Evolutionary conservation across 2,888 invertebrate species (phyloP), one percentile per base, ranked within the genome.

Genomic region (Melinaea marsaeus): DNA sequence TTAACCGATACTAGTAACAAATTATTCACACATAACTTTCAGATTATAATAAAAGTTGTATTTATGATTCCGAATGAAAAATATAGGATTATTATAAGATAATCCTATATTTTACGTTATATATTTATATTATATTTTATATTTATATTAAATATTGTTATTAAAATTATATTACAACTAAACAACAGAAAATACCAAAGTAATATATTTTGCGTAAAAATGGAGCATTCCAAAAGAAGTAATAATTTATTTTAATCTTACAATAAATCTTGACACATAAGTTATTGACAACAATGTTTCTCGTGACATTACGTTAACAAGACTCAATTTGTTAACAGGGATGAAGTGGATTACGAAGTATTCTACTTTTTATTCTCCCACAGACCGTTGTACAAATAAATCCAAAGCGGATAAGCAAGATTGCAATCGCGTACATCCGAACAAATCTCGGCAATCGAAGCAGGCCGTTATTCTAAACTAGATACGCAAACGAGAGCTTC

Each of bases 401-500:
- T 61, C 60, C 55, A 56, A 35, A 57, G 54, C 37, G 63, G 61
- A 62, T 57, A 22, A 55, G 68, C 56, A 61, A 62, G 66, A 68
- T 64, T 60, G 55, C 62, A 57, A 61, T 63, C 65, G 65, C 61
- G 65, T 65, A 63, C 63, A 63, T 59, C 63, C 61, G 56, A 58
- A 63, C 67, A 65, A 58, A 69, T 65, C 67, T 22, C 65, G 57
- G 65, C 60, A 37, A 66, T 66, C 68, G 66, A 63, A 66, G 62
- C 35, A 13, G 46, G 64, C 61, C 37, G 46, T 60, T 54, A 60
- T 33, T 48, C 45, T 42, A 54, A 59, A 57, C 57, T 68, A 73
- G 75, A 75, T 72, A 76, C 70, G 68, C 69, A 74, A 70, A 66
- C 70, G 60, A 55, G 61, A 60, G 64, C 66, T 67, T 67, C 68